These are phyloP conservation scores for Psilanteris sp. DNA, from an alignment of 1,140 invertebrate species.

Conservation along the genomic window DNA sequence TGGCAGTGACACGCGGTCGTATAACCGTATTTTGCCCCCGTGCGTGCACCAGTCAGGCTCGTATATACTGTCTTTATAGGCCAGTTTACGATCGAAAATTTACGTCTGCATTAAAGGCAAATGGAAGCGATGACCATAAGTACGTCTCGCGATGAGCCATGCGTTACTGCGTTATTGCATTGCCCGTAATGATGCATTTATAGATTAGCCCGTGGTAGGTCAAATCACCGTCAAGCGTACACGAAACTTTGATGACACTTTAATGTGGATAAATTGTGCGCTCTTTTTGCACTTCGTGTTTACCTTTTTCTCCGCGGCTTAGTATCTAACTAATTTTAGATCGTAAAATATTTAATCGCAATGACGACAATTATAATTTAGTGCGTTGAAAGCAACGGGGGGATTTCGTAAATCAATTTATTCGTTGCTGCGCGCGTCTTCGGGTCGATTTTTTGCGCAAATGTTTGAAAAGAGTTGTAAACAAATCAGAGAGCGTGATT, in stretches of 20 bases:
- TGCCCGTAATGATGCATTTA: slow-evolving; percentile 60
- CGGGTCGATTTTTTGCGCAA: too few species aligned
- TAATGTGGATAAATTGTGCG: slow-evolving; percentile 1
- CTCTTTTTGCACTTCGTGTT: too few species aligned
- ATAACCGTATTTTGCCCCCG: slow-evolving; percentile 73
- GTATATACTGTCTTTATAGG: slow-evolving; percentile 40
- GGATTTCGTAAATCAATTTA: too few species aligned
- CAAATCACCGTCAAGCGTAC: slow-evolving; percentile 12
- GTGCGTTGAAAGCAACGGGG: too few species aligned
- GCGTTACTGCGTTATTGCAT: slow-evolving; percentile 46
- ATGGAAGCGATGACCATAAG: slow-evolving; percentile 51
- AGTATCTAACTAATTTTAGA: too few species aligned
- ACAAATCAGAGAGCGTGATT: too few species aligned
- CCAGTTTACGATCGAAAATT: slow-evolving; percentile 60
- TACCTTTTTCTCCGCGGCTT: too few species aligned
- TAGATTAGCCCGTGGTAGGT: slow-evolving; percentile 44
- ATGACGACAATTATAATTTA: too few species aligned
- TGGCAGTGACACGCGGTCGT: slow-evolving; percentile 69
- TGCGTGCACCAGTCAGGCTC: slow-evolving; percentile 57
- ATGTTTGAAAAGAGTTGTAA: too few species aligned
- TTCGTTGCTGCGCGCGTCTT: too few species aligned
- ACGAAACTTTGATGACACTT: slow-evolving; percentile 26
- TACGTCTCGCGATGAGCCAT: slow-evolving; percentile 48
- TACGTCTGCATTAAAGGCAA: slow-evolving; percentile 55
- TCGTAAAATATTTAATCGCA: too few species aligned